Conservation (phyloP, 2,888 invertebrate species). For the Dolichopus griseipennis region DNA sequence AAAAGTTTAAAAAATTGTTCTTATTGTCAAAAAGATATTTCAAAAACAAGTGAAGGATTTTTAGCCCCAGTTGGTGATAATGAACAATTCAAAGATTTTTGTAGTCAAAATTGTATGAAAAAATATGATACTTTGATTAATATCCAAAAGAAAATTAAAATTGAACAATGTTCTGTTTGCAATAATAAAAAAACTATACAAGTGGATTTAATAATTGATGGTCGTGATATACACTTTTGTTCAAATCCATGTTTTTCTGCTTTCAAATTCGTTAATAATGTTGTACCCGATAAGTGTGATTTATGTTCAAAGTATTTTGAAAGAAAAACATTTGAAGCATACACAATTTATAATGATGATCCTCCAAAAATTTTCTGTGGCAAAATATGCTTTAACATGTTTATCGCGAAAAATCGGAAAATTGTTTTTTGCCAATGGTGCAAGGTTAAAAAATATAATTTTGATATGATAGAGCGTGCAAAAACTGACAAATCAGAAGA, state of each 20-base stretch:
- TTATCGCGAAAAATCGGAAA: constrained; percentile 77
- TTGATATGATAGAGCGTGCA: constrained; percentile 80
- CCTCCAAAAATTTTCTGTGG: constrained; percentile 72
- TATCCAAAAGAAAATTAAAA: constrained; percentile 37
- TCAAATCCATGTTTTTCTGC: constrained; percentile 89
- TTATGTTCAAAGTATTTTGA: constrained; percentile 82
- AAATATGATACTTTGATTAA: constrained; percentile 41
- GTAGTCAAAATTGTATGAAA: constrained; percentile 49
- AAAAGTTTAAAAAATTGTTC: constrained; percentile 78
- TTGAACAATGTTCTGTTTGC: constrained; percentile 66
- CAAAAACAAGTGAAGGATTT: constrained; percentile 65
- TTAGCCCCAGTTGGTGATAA: constrained; percentile 80
- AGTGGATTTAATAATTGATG: constrained; percentile 66
- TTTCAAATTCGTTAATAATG: constrained; percentile 86
- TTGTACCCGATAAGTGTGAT: constrained; percentile 72
- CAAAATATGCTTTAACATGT: constrained; percentile 82
- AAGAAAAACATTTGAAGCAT: constrained; percentile 55
- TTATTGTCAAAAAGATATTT: constrained; percentile 86
- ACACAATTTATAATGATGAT: constrained; percentile 60
- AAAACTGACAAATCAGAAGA: constrained; percentile 48
- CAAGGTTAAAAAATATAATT: constrained; percentile 92
- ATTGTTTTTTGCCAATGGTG: constrained; percentile 92
- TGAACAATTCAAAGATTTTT: constrained; percentile 75
- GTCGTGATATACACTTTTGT: constrained; percentile 65
- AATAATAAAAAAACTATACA: constrained; percentile 63